Conservation (phyloP, 2,797 vertebrate species). For the Onychomys leucogaster region DNA sequence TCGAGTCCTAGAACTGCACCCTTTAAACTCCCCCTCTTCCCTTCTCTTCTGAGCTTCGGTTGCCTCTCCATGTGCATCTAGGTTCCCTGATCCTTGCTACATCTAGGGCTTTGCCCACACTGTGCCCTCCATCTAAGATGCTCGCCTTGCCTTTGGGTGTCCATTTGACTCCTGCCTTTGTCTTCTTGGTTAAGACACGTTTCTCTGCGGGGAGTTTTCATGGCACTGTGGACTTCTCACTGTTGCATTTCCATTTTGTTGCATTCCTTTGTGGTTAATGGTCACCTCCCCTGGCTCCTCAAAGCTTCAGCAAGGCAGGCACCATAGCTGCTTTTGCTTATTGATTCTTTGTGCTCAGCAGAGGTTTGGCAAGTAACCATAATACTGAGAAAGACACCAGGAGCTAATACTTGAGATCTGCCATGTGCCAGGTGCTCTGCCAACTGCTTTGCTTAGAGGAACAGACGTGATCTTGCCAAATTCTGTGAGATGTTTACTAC, state of each 20-base stretch:
- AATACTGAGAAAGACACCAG: conserved; percentile 38
- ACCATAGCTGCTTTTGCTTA: conserved; percentile 46
- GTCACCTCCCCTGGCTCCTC: neutral
- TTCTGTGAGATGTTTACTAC: neutral
- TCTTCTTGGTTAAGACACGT: neutral
- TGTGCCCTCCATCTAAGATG: neutral
- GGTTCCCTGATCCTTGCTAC: neutral
- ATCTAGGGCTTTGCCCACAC: conserved; percentile 5
- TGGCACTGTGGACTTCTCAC: neutral
- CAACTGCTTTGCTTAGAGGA: conserved; percentile 40
- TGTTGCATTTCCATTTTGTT: neutral
- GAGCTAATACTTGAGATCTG: conserved; percentile 50
- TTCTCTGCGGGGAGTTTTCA: neutral
- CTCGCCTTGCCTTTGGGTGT: neutral
- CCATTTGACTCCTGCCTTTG: neutral
- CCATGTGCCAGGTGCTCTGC: conserved; percentile 40
- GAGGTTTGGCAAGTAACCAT: conserved; percentile 49
- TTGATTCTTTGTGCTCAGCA: conserved; percentile 7
- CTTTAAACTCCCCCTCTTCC: neutral
- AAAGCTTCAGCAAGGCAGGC: neutral
- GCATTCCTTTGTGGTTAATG: conserved; percentile 30
- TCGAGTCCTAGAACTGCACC: neutral
- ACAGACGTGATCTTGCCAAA: conserved; percentile 32
- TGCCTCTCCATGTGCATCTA: neutral
- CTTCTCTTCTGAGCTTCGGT: conserved; percentile 21